Percentiles rank a stretch among this genome's conserved stretches.
phyloP scores from a whole-genome alignment of 2,888 invertebrate species.

The Neoitamus cyanurus region DNA sequence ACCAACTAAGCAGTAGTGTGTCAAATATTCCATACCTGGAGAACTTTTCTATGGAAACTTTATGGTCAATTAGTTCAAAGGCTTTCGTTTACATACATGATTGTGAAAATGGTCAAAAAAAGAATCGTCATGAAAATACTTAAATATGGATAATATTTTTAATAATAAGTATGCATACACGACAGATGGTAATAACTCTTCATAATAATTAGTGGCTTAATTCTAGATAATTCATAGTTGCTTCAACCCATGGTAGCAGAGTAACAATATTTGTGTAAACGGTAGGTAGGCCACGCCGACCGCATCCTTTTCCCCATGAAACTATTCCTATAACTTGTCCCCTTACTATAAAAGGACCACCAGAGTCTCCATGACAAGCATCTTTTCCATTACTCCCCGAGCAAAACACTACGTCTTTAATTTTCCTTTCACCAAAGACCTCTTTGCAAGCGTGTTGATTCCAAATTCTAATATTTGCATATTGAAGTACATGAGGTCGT shows the following conservation, averaged over 20 bases:
- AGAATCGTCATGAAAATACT: too few species aligned
- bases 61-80: too few species aligned
- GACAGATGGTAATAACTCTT: neutral
- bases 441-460: neutral
- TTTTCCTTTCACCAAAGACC: neutral
- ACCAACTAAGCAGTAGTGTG: too few species aligned
- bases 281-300: neutral
- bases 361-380: neutral
- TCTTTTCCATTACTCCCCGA: neutral
- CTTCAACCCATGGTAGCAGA: neutral
- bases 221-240: neutral
- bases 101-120: too few species aligned
- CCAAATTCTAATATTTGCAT: slow-evolving; percentile 54
- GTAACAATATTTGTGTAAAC: neutral
- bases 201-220: neutral
- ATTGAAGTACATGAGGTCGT: slow-evolving; percentile 61
- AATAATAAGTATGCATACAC: too few species aligned
- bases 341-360: neutral
- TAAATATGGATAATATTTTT: too few species aligned
- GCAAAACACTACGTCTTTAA: neutral
- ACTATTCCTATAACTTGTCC: neutral
- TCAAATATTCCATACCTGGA: too few species aligned
- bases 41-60: too few species aligned
- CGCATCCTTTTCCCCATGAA: neutral
- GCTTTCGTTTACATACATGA: too few species aligned